A percentile compares a stretch with the other conserved stretches of the same genome.
These are phyloP conservation scores for Amazona ochrocephala DNA, from an alignment of 2,797 vertebrate species.

Conservation along the genomic window DNA sequence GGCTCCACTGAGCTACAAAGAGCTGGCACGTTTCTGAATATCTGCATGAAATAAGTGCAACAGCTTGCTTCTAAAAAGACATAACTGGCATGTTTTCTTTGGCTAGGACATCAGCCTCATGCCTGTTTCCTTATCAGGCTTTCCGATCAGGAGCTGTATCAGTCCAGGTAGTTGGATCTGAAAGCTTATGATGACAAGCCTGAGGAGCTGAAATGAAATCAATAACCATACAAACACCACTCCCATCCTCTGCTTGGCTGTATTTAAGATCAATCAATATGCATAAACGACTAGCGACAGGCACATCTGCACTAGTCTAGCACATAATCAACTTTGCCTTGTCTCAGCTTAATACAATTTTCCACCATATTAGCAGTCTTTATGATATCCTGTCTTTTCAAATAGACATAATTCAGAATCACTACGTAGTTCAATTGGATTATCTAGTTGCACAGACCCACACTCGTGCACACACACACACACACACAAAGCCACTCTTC, in stretches of 20 bases:
- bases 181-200: not conserved
- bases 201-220: conserved; percentile 50
- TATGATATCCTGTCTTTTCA: conserved; percentile 68
- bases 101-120: not conserved
- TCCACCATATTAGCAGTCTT: conserved; percentile 70
- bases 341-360: conserved; percentile 74
- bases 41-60: not conserved
- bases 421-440: conserved; percentile 59
- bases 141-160: not conserved
- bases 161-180: not conserved
- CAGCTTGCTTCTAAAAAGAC: not conserved
- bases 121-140: not conserved
- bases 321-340: conserved; percentile 71
- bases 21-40: not conserved
- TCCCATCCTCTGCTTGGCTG: conserved; percentile 19
- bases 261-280: conserved; percentile 66
- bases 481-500: not conserved
- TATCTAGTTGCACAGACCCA: conserved; percentile 7
- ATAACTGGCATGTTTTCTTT: not conserved
- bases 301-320: conserved; percentile 52
- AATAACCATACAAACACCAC: conserved; percentile 27
- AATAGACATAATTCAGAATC: conserved; percentile 60
- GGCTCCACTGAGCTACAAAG: not conserved
- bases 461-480: not conserved
- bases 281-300: conserved; percentile 42